Conservation (phyloP, 2,888 invertebrate species). For the Tenthredo scrophulariae region DNA sequence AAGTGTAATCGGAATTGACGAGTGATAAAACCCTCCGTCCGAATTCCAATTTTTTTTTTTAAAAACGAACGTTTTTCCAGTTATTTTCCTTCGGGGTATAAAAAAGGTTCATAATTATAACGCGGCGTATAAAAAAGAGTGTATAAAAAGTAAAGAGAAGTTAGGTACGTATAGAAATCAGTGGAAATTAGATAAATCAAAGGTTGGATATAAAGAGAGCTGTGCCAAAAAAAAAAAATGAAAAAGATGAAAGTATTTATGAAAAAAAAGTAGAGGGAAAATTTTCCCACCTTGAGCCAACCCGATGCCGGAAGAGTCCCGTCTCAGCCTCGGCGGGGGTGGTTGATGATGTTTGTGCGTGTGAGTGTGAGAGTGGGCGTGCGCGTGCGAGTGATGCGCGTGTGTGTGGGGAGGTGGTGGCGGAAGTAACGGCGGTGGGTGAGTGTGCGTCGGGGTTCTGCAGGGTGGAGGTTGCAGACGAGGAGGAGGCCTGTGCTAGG, state of each 20-base stretch:
- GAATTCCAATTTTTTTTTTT: too few relatives aligned
- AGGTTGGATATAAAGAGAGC: not conserved
- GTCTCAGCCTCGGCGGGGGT: conserved; percentile 74
- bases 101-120: not conserved
- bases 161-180: not conserved
- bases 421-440: conserved; percentile 55
- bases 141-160: not conserved
- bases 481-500: conserved; percentile 77
- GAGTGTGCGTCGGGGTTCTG: conserved; percentile 75
- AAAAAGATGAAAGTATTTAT: not conserved
- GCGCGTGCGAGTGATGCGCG: conserved; percentile 76
- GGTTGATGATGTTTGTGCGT: conserved; percentile 76
- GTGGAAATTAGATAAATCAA: not conserved
- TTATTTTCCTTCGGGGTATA: too few relatives aligned
- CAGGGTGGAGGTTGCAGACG: conserved; percentile 66
- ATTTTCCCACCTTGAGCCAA: conserved; percentile 73
- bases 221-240: not conserved
- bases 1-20: too few relatives aligned
- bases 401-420: conserved; percentile 60
- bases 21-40: too few relatives aligned
- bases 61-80: not conserved
- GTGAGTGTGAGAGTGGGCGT: conserved; percentile 71
- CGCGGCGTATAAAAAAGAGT: too few relatives aligned
- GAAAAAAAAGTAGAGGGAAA: not conserved
- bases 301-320: conserved; percentile 76